These are phyloP conservation scores for Brienomyrus brachyistius DNA, from an alignment of 2,113 vertebrate species.

Conservation along the genomic window DNA sequence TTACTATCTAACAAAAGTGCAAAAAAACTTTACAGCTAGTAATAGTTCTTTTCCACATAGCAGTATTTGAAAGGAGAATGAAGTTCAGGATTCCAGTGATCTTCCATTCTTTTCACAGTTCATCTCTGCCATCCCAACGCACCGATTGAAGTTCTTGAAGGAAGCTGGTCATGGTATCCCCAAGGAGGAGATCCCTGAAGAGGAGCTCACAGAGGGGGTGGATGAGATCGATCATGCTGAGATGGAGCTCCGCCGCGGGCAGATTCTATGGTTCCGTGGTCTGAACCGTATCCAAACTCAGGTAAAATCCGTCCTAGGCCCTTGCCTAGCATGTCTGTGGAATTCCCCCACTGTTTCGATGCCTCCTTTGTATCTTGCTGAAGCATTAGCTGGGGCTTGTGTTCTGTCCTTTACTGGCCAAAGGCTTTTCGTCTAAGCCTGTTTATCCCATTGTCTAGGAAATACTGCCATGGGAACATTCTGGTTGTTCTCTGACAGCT, in stretches of 20 bases:
- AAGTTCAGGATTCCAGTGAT: not conserved
- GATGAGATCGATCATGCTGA: slow-evolving; percentile 94
- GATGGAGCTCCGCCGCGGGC: slow-evolving; percentile 89
- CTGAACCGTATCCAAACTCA: slow-evolving; percentile 98
- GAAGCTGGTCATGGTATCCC: slow-evolving; percentile 85
- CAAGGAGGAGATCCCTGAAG: slow-evolving; percentile 81
- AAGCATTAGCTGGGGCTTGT: too few species aligned
- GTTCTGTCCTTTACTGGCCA: not conserved
- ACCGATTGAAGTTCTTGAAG: slow-evolving; percentile 89
- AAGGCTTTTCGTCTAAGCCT: not conserved
- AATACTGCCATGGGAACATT: not conserved
- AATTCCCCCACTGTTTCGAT: not conserved
- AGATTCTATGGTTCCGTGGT: slow-evolving; percentile 97
- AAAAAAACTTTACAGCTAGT: not conserved
- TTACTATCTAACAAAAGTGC: not conserved
- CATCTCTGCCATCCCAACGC: slow-evolving; percentile 80
- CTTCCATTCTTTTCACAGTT: slow-evolving; percentile 42
- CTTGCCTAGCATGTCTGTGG: not conserved
- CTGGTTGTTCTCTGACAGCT: not conserved
- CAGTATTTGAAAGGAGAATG: not conserved
- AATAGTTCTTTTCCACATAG: not conserved
- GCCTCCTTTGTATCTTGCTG: not conserved
- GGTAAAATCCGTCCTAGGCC: slow-evolving; percentile 55
- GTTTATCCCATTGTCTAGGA: slow-evolving; percentile 5
- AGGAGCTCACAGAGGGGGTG: slow-evolving; percentile 71